Evolutionary conservation across 2,113 vertebrate species (phyloP), one percentile per base, ranked within the genome.

Genomic region (Oryzias woworae): DNA sequence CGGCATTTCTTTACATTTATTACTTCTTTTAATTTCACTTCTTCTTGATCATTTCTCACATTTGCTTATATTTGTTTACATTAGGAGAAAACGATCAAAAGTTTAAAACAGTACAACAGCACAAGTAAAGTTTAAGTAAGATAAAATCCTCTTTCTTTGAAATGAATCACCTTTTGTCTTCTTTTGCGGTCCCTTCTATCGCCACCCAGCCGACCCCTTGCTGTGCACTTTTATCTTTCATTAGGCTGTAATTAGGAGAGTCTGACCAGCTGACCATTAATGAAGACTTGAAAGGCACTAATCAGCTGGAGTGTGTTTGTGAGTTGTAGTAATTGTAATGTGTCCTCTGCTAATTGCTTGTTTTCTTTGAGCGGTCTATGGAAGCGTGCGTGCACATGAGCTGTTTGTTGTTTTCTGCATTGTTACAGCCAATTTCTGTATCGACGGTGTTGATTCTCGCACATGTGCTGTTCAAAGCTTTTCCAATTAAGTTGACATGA

Each of bases 211-310:
- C 23, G 57, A 52, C 52, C 53, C 41, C 28, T 31, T 45, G 0
- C 57, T 59, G 61, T 36, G 6, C 18, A 68, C 59, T 80, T 81
- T 78, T 72, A 78, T 84, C 77, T 75, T 62, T 72, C 69, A 80
- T 81, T 85, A 69, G 62, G 70, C 61, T 65, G 63, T 79, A 79
- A 87, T 87, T 85, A 81, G 54, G 3, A 47, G 57, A 75, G 46
- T 59, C 75, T 71, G 55, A 87, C 74, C 74, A 64, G 69, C 52
- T 76, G 84, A 78, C 78, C 76, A 58, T 66, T 75, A 74, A 73
- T 72, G 69, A 63, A 77, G 57, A 66, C 58, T 76, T 56, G 56
- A 73, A 78, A 80, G 66, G 46, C 72, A 64, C 58, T 77, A 80
- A 83, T 83, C 78, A 85, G 54, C 31, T 53, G 63, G 48, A 82